A percentile compares a stretch with the other conserved stretches of the same genome.
Evolutionary conservation across 1,140 invertebrate genomes (phyloP).

Genomic region (Leptopilina clavipes): DNA sequence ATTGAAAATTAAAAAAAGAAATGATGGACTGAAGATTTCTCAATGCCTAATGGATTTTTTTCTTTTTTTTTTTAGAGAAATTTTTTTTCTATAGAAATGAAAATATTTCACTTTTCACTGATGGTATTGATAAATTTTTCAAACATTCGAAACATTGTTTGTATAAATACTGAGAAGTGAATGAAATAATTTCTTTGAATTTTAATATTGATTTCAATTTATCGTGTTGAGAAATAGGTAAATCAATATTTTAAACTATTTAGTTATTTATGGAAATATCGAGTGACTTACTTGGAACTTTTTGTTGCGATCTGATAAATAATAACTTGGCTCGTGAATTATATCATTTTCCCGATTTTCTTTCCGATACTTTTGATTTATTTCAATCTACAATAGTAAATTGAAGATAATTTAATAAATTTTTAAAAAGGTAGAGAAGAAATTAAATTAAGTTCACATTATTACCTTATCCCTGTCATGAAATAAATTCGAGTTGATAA

Average conservation of each 20-base stretch:
- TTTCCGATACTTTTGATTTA: not conserved
- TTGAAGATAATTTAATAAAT: not conserved
- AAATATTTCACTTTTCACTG: too few species aligned
- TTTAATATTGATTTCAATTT: conserved; percentile 13
- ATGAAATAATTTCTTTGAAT: not conserved
- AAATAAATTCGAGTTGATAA: too few species aligned
- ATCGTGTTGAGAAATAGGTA: not conserved
- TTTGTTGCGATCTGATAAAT: not conserved
- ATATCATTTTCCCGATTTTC: not conserved
- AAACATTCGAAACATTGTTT: too few species aligned
- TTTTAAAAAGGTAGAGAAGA: not conserved
- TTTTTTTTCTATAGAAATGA: too few species aligned
- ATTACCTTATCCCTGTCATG: too few species aligned
- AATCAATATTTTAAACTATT: conserved; percentile 18
- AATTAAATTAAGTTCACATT: too few species aligned
- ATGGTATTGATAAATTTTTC: not conserved
- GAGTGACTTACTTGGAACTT: not conserved
- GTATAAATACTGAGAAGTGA: not conserved
- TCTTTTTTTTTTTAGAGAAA: too few species aligned
- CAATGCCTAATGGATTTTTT: too few species aligned
- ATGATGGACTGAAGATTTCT: too few species aligned
- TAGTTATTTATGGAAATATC: conserved; percentile 14
- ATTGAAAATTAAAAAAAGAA: not conserved
- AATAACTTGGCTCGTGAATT: not conserved
- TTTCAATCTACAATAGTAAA: not conserved